Percentiles rank a stretch among this genome's conserved stretches.
Conservation (phyloP, 2,113 vertebrate species). For the Globicephala melas region DNA sequence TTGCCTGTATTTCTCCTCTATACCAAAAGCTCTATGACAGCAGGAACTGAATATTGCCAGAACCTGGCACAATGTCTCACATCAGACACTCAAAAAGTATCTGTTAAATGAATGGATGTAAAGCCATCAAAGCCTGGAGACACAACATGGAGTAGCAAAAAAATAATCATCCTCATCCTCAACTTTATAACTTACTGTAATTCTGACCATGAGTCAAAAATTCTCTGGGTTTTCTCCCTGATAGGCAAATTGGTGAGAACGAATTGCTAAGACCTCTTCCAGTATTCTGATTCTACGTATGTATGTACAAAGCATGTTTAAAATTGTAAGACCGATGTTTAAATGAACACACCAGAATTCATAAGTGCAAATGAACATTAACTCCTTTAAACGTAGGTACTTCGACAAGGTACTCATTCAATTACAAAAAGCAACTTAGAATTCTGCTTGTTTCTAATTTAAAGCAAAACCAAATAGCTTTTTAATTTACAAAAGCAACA, state of each 20-base stretch:
- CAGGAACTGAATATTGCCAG: not conserved
- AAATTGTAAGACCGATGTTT: not conserved
- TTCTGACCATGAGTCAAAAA: not conserved
- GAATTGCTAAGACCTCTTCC: not conserved
- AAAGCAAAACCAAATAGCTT: not conserved
- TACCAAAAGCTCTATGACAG: not conserved
- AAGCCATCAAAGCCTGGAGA: not conserved
- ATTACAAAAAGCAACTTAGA: not conserved
- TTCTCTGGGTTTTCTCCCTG: not conserved
- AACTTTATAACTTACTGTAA: not conserved
- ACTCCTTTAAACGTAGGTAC: not conserved
- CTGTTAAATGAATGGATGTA: not conserved
- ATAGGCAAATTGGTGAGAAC: not conserved
- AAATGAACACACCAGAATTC: not conserved
- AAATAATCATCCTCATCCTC: not conserved
- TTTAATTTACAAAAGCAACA: constrained; percentile 14
- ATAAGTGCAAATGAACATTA: not conserved
- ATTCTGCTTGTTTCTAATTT: constrained; percentile 33
- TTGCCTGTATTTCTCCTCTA: not conserved
- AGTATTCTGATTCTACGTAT: not conserved
- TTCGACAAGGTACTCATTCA: constrained; percentile 31
- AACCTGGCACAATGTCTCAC: not conserved
- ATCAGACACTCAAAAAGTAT: not conserved
- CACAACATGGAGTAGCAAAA: not conserved
- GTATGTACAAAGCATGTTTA: not conserved